These are phyloP conservation scores for Acrocephalus kingi DNA, from an alignment of 2,113 vertebrate genomes.

Conservation along the genomic window DNA sequence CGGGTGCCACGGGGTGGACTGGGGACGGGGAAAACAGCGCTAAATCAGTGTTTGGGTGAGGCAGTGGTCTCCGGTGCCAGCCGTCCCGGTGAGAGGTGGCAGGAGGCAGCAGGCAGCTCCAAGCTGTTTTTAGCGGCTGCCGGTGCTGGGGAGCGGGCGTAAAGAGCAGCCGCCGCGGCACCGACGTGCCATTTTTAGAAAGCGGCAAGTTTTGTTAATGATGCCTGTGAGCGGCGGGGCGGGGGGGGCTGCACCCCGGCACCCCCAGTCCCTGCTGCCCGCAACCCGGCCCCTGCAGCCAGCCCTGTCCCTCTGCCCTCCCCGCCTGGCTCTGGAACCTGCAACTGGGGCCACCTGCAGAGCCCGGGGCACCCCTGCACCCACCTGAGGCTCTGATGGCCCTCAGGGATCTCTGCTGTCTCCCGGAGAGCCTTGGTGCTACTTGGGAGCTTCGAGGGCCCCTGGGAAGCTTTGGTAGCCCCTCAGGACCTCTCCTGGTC, in stretches of 20 bases:
- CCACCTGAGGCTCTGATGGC: neutral
- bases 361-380: neutral
- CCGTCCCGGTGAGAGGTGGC: neutral
- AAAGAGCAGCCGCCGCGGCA: neutral
- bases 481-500: neutral
- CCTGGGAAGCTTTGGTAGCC: neutral
- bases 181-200: slow-evolving; percentile 11
- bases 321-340: neutral
- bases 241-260: neutral
- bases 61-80: neutral
- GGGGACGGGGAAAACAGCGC: neutral
- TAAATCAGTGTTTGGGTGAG: neutral
- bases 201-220: neutral
- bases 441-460: neutral
- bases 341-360: too few species aligned
- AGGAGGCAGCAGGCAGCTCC: slow-evolving; percentile 3
- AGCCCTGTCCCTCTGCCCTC: neutral
- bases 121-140: slow-evolving; percentile 50
- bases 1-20: rapidly evolving
- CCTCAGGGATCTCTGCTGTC: neutral
- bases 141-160: neutral
- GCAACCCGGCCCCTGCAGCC: neutral
- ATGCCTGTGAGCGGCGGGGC: neutral
- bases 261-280: neutral
- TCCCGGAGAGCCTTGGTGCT: neutral